Evolutionary conservation across 2,113 vertebrate genomes (phyloP).

Genomic region (Ptyas mucosa): DNA sequence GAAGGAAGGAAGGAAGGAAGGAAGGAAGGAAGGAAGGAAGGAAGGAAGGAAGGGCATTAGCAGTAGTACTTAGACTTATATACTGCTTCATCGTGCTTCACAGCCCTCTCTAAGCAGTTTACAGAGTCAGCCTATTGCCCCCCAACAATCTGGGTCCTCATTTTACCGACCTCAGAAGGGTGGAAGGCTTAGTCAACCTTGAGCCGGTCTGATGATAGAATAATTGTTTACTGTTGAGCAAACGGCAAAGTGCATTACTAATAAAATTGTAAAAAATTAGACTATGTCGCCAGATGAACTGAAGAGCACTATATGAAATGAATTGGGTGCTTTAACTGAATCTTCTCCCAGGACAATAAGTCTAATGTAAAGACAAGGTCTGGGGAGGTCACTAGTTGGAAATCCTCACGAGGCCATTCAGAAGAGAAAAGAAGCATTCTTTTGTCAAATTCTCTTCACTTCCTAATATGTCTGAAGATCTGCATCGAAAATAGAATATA

Average conservation of each 20-base stretch:
- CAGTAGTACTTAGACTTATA: no score
- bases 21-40: no score
- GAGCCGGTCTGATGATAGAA: conserved; percentile 67
- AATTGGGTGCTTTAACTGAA: conserved; percentile 78
- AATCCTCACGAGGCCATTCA: conserved; percentile 68
- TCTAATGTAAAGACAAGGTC: conserved; percentile 77
- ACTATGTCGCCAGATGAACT: conserved; percentile 76
- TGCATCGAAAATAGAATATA: conserved; percentile 64
- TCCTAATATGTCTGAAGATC: conserved; percentile 73
- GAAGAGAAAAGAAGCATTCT: conserved; percentile 72
- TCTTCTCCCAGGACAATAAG: conserved; percentile 82
- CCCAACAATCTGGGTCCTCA: not conserved
- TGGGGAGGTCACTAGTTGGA: conserved; percentile 70
- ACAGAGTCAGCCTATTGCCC: not conserved
- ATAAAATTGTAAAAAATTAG: conserved; percentile 82
- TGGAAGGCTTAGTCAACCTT: not conserved
- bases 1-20: no score
- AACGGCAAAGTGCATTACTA: conserved; percentile 69
- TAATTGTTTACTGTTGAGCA: conserved; percentile 70
- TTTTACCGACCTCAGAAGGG: not conserved
- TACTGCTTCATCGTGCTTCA: no score
- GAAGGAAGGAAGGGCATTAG: no score
- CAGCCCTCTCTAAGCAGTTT: no score
- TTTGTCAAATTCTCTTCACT: conserved; percentile 72
- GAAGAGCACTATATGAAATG: conserved; percentile 80